Evolutionary conservation across 2,113 vertebrate genomes (phyloP).

Genomic region (Aix galericulata): DNA sequence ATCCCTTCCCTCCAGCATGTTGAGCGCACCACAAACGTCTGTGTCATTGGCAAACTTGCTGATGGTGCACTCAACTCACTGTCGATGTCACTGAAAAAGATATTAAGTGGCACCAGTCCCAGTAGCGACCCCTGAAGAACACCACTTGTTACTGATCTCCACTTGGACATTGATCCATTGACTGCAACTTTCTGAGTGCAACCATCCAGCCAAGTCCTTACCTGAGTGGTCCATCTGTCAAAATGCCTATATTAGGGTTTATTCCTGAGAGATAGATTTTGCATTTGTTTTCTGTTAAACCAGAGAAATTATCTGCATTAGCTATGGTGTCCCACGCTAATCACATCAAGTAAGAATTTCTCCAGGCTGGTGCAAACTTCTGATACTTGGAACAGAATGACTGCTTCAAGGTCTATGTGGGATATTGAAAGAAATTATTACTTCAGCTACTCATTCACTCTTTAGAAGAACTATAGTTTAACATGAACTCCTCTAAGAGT

Average conservation of each 20-base stretch:
- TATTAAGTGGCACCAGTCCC: too few species aligned
- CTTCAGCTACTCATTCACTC: not conserved
- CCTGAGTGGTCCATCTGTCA: too few species aligned
- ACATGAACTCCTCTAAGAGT: not conserved
- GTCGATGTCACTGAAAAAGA: too few species aligned
- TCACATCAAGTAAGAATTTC: not conserved
- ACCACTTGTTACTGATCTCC: too few species aligned
- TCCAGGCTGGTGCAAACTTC: not conserved
- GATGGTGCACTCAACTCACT: too few species aligned
- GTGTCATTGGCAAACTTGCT: too few species aligned
- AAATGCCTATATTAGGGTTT: not conserved
- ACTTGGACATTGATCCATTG: too few species aligned
- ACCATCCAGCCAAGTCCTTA: too few species aligned
- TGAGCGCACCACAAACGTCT: too few species aligned
- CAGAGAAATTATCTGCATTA: not conserved
- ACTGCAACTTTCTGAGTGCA: too few species aligned
- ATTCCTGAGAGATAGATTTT: not conserved
- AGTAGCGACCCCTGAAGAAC: too few species aligned
- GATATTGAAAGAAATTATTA: not conserved
- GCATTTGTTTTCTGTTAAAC: not conserved
- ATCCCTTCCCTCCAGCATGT: too few species aligned
- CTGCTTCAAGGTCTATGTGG: not conserved
- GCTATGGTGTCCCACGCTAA: not conserved
- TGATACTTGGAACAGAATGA: not conserved
- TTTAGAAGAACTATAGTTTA: accelerated